Percentiles rank a stretch among this genome's conserved stretches.
phyloP scores from a whole-genome alignment of 2,888 invertebrate species.

The Hirtodrosophila confusa region DNA sequence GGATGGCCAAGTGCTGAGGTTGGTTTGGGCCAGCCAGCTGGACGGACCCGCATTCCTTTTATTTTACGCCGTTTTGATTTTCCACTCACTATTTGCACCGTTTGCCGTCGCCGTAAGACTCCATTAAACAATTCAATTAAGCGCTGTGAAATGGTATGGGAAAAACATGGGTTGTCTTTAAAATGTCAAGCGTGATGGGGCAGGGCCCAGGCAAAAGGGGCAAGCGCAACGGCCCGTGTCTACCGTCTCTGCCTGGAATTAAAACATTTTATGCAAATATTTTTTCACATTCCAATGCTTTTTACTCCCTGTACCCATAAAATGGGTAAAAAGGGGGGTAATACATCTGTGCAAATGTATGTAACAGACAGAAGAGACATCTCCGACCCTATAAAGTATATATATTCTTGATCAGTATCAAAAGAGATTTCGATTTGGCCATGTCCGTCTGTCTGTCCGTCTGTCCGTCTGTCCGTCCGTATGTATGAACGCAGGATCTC shows the following conservation, averaged over 20 bases:
- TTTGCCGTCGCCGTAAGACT: conserved; percentile 58
- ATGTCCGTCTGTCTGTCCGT: too few relatives aligned
- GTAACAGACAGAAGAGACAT: too few relatives aligned
- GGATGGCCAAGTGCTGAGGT: conserved; percentile 17
- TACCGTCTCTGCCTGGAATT: conserved; percentile 45
- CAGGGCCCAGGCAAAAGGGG: not conserved
- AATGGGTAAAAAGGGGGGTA: too few relatives aligned
- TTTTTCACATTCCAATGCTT: not conserved
- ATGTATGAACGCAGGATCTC: too few relatives aligned
- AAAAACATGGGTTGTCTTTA: conserved; percentile 54
- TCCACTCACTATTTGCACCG: conserved; percentile 21
- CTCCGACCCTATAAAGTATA: too few relatives aligned
- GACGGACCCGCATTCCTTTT: conserved; percentile 72
- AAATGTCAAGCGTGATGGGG: conserved; percentile 62
- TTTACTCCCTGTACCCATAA: too few relatives aligned
- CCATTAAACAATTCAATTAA: conserved; percentile 81
- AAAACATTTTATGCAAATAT: conserved; percentile 76
- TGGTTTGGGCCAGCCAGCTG: conserved; percentile 25
- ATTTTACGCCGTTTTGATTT: conserved; percentile 76
- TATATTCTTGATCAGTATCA: too few relatives aligned
- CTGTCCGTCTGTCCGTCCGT: too few relatives aligned
- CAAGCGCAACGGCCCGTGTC: conserved; percentile 2
- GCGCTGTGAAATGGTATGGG: conserved; percentile 19
- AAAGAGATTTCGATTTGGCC: too few relatives aligned
- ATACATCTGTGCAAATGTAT: too few relatives aligned